Evolutionary conservation across 2,888 invertebrate species (phyloP).

Genomic region (Didymodactylos carnosus): DNA sequence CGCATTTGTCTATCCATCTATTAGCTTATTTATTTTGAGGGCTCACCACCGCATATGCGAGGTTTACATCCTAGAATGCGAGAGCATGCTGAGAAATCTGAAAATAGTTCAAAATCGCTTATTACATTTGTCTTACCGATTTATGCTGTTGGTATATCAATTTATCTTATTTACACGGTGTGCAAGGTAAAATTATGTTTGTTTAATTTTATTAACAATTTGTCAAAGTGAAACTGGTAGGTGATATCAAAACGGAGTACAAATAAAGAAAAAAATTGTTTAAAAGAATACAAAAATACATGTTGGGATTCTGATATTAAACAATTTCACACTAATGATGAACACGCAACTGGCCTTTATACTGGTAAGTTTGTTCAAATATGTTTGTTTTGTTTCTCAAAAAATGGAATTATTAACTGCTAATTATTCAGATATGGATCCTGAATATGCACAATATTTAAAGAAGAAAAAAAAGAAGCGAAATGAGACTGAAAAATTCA

Average conservation of each 20-base stretch:
- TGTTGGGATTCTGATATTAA: too few relatives aligned
- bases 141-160: constrained; percentile 11
- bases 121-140: constrained; percentile 9
- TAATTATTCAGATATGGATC: background rate
- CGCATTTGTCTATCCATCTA: too few relatives aligned
- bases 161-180: constrained; percentile 9
- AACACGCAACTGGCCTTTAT: background rate
- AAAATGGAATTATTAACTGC: background rate
- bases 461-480: background rate
- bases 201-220: background rate
- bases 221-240: background rate
- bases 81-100: background rate
- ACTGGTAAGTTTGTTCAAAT: background rate
- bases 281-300: too few relatives aligned
- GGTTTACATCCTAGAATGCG: background rate
- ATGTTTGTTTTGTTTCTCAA: background rate
- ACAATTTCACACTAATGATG: too few relatives aligned
- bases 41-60: background rate
- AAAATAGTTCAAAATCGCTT: background rate
- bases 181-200: background rate
- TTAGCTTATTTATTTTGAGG: too few relatives aligned
- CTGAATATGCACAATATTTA: constrained; percentile 4
- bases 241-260: too few relatives aligned
- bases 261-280: too few relatives aligned
- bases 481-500: background rate